Base-by-base conservation (phyloP, 2,113 vertebrate species). In the Chelonoidis abingdonii region DNA sequence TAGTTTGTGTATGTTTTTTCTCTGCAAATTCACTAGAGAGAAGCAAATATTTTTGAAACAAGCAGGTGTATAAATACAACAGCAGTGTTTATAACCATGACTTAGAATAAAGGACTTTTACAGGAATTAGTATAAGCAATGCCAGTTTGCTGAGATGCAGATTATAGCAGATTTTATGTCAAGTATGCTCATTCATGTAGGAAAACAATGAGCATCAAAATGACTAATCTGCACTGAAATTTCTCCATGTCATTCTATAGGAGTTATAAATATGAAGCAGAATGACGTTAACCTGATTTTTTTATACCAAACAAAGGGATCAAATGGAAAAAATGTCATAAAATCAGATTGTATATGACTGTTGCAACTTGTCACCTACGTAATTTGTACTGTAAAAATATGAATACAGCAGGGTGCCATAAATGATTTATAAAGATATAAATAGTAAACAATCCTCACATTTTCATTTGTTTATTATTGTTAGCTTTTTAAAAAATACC, bases 331-430 rank as follows among this genome's bases (percentile, higher is more conserved):
- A 94, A 95, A 91, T 93, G 91, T 96, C 95, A 89, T 86, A 86
- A 95, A 96, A 93, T 97, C 90, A 94, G 86, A 97, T 97, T 96
- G 97, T 94, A 59, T 94, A n/a, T 88, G 92, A 96, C 95, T 97
- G 93, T 95, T 95, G 96, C 82, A 94, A 94, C 93, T 96, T 91
- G 95, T 96, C 95, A 94, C 87, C 94, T 97, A 83, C 0, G 90
- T 86, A 97, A 97, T 97, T 97, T 96, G 96, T 97, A 89, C 92
- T 97, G 96, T 96, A 97, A 97, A 97, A 96, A 90, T 92, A 94
- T 84, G 91, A 97, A 94, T 91, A 85, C 53, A 87, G 89, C 62
- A 89, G 87, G 69, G 90, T 95, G 81, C 10, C 92, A 94, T 97
- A 83, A 94, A 97, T 97, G 90, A 96, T 98, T 97, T 97, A 95